Percentiles rank a stretch among this genome's conserved stretches.
Evolutionary conservation across 2,888 invertebrate species (phyloP).

Genomic region (Amphipyra berbera): DNA sequence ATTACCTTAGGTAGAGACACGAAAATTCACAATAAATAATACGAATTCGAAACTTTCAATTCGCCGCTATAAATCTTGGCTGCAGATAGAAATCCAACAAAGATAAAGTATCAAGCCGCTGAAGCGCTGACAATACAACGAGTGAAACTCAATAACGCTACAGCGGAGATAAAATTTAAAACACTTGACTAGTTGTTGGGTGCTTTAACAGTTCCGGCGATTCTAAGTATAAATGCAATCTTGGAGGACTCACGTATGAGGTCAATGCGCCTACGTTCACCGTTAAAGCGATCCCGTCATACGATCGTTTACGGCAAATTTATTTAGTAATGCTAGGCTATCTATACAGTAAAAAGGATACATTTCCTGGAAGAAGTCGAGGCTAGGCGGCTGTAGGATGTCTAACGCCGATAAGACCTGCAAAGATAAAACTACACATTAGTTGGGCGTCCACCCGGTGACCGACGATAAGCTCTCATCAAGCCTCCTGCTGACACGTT

Average conservation of each 20-base stretch:
- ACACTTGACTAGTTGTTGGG: constrained; percentile 56
- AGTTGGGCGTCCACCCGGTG: constrained; percentile 28
- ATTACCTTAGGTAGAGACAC: constrained; percentile 29
- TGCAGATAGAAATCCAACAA: constrained; percentile 65
- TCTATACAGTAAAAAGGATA: constrained; percentile 93
- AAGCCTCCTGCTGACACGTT: constrained; percentile 52
- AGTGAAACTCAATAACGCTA: constrained; percentile 67
- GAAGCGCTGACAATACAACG: constrained; percentile 67
- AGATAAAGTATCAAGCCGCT: constrained; percentile 66
- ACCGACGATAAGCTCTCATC: constrained; percentile 43
- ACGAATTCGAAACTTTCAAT: constrained; percentile 60
- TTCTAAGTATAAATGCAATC: constrained; percentile 67
- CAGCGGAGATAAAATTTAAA: constrained; percentile 62
- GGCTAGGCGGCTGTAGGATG: constrained; percentile 99
- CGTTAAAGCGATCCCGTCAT: constrained; percentile 64
- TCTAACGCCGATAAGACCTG: constrained; percentile 99
- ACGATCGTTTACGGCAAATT: constrained; percentile 60
- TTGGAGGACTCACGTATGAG: constrained; percentile 64
- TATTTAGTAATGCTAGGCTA: constrained; percentile 58
- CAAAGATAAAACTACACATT: constrained; percentile 75
- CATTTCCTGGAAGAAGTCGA: constrained; percentile 99
- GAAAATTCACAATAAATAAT: constrained; percentile 55
- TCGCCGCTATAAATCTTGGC: constrained; percentile 62
- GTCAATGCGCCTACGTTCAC: constrained; percentile 69
- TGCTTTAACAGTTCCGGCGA: constrained; percentile 60